Evolutionary conservation across 2,797 vertebrate genomes (phyloP).

Genomic region (Australoheros facetus): DNA sequence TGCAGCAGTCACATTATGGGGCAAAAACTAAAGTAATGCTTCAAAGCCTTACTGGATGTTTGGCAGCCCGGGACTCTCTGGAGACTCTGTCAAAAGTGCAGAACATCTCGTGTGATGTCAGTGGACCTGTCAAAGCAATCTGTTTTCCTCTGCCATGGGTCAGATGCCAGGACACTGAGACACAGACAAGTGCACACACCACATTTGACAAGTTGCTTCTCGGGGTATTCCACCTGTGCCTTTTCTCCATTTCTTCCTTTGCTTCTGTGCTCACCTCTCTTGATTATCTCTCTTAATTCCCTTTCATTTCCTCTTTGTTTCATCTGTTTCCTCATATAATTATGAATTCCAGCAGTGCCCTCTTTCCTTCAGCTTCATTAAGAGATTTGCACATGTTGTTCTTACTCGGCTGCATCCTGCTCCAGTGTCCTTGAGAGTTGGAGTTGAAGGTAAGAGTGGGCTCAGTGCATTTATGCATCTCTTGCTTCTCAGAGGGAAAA

Average conservation of each 20-base stretch:
- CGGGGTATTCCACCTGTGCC: constrained; percentile 37
- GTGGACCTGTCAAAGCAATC: constrained; percentile 64
- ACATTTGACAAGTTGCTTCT: constrained; percentile 24
- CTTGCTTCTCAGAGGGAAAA: constrained; percentile 38
- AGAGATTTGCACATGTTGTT: constrained; percentile 43
- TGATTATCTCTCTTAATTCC: constrained; percentile 22
- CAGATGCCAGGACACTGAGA: constrained; percentile 41
- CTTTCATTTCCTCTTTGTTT: background rate
- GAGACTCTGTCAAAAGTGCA: constrained; percentile 59
- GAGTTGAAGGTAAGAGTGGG: constrained; percentile 14
- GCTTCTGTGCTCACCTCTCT: constrained; percentile 25
- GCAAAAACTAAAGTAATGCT: constrained; percentile 4
- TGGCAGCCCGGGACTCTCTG: constrained; percentile 47
- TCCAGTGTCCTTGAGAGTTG: constrained; percentile 62
- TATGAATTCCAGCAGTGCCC: constrained; percentile 22
- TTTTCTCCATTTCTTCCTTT: constrained; percentile 5
- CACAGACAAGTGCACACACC: constrained; percentile 8
- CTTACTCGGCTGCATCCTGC: constrained; percentile 31
- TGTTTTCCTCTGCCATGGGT: constrained; percentile 46
- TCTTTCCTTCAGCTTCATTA: constrained; percentile 56
- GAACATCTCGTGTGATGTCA: constrained; percentile 54
- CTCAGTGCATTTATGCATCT: constrained; percentile 33
- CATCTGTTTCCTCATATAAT: background rate
- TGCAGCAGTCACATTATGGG: constrained; percentile 27
- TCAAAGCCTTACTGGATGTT: constrained; percentile 34